phyloP scores from a whole-genome alignment of 2,113 vertebrate species.

The Eublepharis macularius region DNA sequence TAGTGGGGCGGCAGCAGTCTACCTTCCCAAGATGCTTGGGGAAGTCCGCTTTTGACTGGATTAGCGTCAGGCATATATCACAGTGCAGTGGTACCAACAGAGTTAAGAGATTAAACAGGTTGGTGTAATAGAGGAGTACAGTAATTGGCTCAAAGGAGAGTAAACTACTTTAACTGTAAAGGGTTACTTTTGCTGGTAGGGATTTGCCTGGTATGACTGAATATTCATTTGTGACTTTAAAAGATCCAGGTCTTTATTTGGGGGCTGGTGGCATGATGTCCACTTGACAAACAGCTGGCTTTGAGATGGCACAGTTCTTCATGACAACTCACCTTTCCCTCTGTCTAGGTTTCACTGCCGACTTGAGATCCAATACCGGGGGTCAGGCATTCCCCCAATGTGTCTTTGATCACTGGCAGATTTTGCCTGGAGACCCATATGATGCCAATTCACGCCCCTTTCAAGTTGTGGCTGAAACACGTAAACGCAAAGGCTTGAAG shows the following conservation, averaged over 20 bases:
- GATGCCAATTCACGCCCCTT: constrained; percentile 45
- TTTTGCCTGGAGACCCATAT: constrained; percentile 62
- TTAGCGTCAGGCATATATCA: background rate
- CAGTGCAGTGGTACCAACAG: background rate
- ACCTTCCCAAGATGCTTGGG: too few relatives aligned
- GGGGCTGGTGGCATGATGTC: background rate
- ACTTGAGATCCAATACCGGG: constrained; percentile 53
- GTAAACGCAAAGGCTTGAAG: constrained; percentile 62
- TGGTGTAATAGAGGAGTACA: background rate
- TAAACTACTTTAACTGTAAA: too few relatives aligned
- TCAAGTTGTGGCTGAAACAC: constrained; percentile 56
- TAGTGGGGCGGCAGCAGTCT: too few relatives aligned
- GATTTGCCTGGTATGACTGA: background rate
- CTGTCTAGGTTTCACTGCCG: constrained; percentile 58
- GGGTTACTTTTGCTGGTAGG: too few relatives aligned
- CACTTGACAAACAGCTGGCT: background rate
- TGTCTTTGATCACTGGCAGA: constrained; percentile 66
- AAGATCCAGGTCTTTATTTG: background rate
- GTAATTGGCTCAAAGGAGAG: background rate
- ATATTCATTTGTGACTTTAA: too few relatives aligned
- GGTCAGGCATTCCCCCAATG: constrained; percentile 69
- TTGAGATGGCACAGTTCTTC: too few relatives aligned
- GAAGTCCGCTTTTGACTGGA: too few relatives aligned
- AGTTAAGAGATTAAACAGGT: background rate
- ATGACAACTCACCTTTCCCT: background rate